Base-by-base conservation (phyloP, 2,797 vertebrate genomes). In the Anguilla marmorata region DNA sequence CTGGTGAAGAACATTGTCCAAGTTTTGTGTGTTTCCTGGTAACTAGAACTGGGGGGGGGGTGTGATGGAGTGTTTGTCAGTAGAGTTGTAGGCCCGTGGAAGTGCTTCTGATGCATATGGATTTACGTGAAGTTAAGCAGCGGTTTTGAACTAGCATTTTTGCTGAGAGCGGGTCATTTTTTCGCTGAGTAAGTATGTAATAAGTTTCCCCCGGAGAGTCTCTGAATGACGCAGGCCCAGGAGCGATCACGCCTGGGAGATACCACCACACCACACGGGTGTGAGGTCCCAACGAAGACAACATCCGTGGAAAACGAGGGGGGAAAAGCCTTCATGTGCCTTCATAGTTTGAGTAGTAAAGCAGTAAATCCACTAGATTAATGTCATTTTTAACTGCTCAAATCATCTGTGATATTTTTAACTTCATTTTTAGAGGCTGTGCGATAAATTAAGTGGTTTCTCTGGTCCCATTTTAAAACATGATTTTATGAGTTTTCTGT, bases 111-210 rank as follows among this genome's bases (percentile, higher is more conserved):
- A 84, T 52, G 82, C 27, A 84, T 54, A 52, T 85, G 52, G 54
- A n/a, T 87, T 66, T 87, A 54, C 82, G 76, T 58, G 24, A 85
- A 56, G 52, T 21, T 85, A 85, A 85, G 9, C 56, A 87, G 30
- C 54, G 50, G 86, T 87, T 37, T 84, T 72, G 41, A 45, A 48
- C 37, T 33, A 24, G 85, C 84, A 24, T 41, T 83, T 87, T 60
- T 87, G 87, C 66, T 88, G 87, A 88, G 82, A 8, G 84, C 41
- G 72, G 52, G 74, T 45, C 2, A 12, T 63, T 86, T 88, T 80
- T 45, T 85, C 56, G n/a, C 3, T 12, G 50, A 16, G 37, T 1
- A 3, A 84, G 50, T 48, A 30, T 4, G 86, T 54, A 30, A 54
- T 16, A 21, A 60, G 56, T n/a, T n/a, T 66, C 60, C 60, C 60